phyloP scores from a whole-genome alignment of 23 tunicate genomes.

The Aplidium turbinatum region DNA sequence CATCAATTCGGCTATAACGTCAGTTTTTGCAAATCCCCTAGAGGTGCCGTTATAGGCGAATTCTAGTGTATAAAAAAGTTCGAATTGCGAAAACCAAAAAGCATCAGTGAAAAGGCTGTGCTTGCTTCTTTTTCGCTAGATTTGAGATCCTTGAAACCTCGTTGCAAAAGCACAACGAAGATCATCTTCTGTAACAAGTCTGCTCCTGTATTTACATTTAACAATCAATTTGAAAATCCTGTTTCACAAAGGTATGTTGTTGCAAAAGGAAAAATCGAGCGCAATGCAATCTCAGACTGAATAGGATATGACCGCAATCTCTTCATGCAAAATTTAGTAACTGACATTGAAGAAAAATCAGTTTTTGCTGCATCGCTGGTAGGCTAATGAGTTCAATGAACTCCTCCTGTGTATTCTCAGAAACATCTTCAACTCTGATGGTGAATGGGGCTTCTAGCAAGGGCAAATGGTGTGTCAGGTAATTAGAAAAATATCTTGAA shows the following conservation, averaged over 20 bases:
- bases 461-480: no score
- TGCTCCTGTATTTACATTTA: conserved; percentile 32
- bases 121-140: conserved; percentile 19
- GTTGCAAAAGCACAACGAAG: conserved; percentile 26
- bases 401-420: no score
- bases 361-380: no score
- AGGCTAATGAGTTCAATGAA: no score
- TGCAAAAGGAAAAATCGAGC: conserved; percentile 21
- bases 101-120: conserved; percentile 30
- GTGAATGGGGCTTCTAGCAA: no score
- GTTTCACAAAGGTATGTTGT: conserved; percentile 21
- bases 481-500: no score
- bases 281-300: conserved; percentile 37
- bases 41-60: no score
- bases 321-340: no score
- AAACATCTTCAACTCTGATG: no score
- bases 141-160: conserved; percentile 26
- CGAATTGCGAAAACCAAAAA: conserved; percentile 14
- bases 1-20: no score
- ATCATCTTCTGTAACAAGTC: conserved; percentile 26
- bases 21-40: no score
- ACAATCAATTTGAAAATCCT: conserved; percentile 19
- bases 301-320: conserved; percentile 31
- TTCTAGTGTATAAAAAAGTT: conserved; percentile 20
- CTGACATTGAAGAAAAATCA: no score